Evolutionary conservation across 2,888 invertebrate species (phyloP).

Genomic region (Tinea trinotella): DNA sequence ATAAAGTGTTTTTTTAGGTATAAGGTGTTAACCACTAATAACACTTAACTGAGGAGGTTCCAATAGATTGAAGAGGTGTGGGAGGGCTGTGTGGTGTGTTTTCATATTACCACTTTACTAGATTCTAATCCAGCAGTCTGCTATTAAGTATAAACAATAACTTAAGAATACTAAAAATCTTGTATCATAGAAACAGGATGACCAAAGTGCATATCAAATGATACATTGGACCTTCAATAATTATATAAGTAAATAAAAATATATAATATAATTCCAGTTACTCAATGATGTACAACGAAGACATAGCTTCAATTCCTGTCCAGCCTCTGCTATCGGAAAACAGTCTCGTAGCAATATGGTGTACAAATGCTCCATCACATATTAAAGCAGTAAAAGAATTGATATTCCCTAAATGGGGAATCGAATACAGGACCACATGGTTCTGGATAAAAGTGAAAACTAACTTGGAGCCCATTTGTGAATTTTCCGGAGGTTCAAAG

Average conservation of each 20-base stretch:
- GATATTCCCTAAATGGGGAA: slow-evolving; percentile 86
- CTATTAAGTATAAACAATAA: too few relatives aligned
- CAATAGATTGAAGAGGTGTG: too few relatives aligned
- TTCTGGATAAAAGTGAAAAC: slow-evolving; percentile 91
- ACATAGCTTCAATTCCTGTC: slow-evolving; percentile 80
- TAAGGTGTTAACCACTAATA: too few relatives aligned
- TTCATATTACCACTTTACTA: too few relatives aligned
- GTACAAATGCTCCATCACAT: slow-evolving; percentile 87
- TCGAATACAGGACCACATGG: slow-evolving; percentile 81
- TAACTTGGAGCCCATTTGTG: slow-evolving; percentile 77
- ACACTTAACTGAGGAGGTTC: too few relatives aligned
- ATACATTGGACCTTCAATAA: too few relatives aligned
- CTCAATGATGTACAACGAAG: slow-evolving; percentile 83
- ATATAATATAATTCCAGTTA: slow-evolving; percentile 70
- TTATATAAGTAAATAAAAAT: slow-evolving; percentile 4
- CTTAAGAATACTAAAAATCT: too few relatives aligned
- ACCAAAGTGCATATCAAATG: too few relatives aligned
- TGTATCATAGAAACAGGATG: too few relatives aligned
- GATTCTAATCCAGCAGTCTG: too few relatives aligned
- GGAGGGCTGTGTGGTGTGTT: too few relatives aligned
- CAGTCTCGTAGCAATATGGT: slow-evolving; percentile 89
- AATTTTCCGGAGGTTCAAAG: slow-evolving; percentile 74
- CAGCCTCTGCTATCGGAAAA: slow-evolving; percentile 71
- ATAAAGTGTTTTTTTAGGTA: too few relatives aligned
- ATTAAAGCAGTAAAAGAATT: slow-evolving; percentile 76